Percentiles rank a stretch among this genome's conserved stretches.
Evolutionary conservation across 2,888 invertebrate species (phyloP).

Genomic region (Rhopalosiphum nymphaeae): DNA sequence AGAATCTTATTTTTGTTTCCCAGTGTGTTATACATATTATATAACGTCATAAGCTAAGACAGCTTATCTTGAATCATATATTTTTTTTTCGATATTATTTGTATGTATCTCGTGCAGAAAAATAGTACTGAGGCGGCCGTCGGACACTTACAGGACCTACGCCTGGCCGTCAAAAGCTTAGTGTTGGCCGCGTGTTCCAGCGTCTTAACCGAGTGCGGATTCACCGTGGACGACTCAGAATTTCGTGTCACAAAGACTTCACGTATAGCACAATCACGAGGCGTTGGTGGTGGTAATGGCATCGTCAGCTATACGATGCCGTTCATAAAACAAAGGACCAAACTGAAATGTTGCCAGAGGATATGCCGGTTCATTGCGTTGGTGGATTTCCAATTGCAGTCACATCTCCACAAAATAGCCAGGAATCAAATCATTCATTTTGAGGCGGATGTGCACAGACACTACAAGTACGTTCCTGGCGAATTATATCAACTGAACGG

Average conservation of each 20-base stretch:
- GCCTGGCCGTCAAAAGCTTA: neutral
- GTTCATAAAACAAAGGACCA: conserved; percentile 27
- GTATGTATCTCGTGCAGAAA: neutral
- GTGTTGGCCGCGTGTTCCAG: neutral
- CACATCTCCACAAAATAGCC: conserved; percentile 7
- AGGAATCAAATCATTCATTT: conserved; percentile 8
- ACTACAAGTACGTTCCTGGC: conserved; percentile 35
- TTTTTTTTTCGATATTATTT: neutral
- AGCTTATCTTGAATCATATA: neutral
- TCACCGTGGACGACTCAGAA: neutral
- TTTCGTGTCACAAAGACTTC: neutral
- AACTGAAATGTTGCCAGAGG: conserved; percentile 23
- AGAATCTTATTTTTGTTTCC: neutral
- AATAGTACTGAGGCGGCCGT: neutral
- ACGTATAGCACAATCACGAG: neutral
- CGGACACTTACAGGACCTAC: neutral
- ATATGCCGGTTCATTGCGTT: conserved; percentile 43
- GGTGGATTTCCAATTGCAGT: conserved; percentile 30
- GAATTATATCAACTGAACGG: neutral
- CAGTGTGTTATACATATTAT: too few species aligned
- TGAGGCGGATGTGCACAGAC: neutral
- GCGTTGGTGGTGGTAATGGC: neutral
- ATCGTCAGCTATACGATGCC: neutral
- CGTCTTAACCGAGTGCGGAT: neutral
- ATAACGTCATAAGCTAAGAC: neutral